A percentile compares a stretch with the other conserved stretches of the same genome.
phyloP scores from a whole-genome alignment of 1,140 invertebrate genomes.

The Centruroides sculpturatus region DNA sequence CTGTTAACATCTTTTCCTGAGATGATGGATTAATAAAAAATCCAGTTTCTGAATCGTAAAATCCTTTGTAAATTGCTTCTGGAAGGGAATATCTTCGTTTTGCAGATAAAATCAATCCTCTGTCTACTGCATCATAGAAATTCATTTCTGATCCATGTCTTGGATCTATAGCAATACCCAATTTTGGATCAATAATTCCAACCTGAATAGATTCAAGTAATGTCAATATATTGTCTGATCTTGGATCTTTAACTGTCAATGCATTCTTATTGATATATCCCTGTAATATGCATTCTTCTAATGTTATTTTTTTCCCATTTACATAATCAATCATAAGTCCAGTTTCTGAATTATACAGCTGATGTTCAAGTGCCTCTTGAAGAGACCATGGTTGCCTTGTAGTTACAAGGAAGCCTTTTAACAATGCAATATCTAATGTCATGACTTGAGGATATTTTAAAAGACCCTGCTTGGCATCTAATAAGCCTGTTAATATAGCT shows the following conservation, averaged over 20 bases:
- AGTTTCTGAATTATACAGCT: slow-evolving; percentile 43
- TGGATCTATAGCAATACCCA: slow-evolving; percentile 52
- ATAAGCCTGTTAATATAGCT: slow-evolving; percentile 63
- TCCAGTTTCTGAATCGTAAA: slow-evolving; percentile 59
- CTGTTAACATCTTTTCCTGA: slow-evolving; percentile 54
- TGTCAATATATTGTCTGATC: slow-evolving; percentile 58
- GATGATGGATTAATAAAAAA: slow-evolving; percentile 52
- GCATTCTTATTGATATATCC: slow-evolving; percentile 59
- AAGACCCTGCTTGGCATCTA: slow-evolving; percentile 57
- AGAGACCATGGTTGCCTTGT: slow-evolving; percentile 53
- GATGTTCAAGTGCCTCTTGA: slow-evolving; percentile 66
- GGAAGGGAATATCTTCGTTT: slow-evolving; percentile 67
- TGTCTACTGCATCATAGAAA: slow-evolving; percentile 59
- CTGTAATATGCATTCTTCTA: slow-evolving; percentile 59
- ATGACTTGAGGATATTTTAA: slow-evolving; percentile 49
- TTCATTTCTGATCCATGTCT: slow-evolving; percentile 50
- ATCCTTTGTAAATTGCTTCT: slow-evolving; percentile 72
- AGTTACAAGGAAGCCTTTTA: slow-evolving; percentile 66
- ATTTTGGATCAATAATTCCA: slow-evolving; percentile 63
- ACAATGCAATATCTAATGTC: slow-evolving; percentile 56
- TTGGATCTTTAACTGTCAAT: slow-evolving; percentile 62
- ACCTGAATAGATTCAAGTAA: slow-evolving; percentile 63
- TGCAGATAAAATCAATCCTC: slow-evolving; percentile 61
- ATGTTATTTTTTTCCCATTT: slow-evolving; percentile 48
- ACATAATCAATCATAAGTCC: slow-evolving; percentile 58